phyloP scores from a whole-genome alignment of 2,888 invertebrate genomes.

The Mesorhabditis sp. region DNA sequence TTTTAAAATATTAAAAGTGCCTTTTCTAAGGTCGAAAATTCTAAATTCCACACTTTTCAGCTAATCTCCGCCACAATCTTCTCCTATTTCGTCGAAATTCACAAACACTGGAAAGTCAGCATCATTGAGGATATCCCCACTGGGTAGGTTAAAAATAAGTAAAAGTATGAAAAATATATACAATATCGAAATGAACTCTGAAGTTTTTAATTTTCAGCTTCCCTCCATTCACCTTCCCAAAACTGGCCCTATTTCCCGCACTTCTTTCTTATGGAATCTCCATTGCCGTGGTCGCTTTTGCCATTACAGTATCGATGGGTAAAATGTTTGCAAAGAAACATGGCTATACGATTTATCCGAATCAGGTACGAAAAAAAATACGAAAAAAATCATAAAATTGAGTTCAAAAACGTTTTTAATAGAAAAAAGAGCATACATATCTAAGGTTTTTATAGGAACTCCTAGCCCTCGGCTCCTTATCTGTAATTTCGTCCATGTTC shows the following conservation, averaged over 20 bases:
- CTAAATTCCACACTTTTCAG: slow-evolving; percentile 40
- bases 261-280: slow-evolving; percentile 64
- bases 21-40: not conserved
- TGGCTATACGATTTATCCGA: slow-evolving; percentile 61
- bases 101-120: slow-evolving; percentile 55
- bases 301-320: slow-evolving; percentile 62
- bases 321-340: slow-evolving; percentile 62
- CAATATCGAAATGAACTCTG: not conserved
- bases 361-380: slow-evolving; percentile 58
- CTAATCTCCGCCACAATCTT: slow-evolving; percentile 58
- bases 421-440: no score
- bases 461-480: slow-evolving; percentile 62
- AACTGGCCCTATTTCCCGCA: slow-evolving; percentile 33
- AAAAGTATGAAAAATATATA: not conserved
- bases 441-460: slow-evolving; percentile 32
- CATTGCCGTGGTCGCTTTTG: slow-evolving; percentile 62
- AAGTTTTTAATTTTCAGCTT: slow-evolving; percentile 33
- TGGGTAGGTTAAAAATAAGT: slow-evolving; percentile 45
- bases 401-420: no score
- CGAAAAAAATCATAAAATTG: not conserved
- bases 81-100: slow-evolving; percentile 57
- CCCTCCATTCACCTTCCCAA: slow-evolving; percentile 51
- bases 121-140: slow-evolving; percentile 60
- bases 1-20: not conserved
- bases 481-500: slow-evolving; percentile 68